These are phyloP conservation scores for Rhopilema esculentum DNA, from an alignment of 30 jellyfish, hydroid and myxozoan genomes.

Conservation along the genomic window DNA sequence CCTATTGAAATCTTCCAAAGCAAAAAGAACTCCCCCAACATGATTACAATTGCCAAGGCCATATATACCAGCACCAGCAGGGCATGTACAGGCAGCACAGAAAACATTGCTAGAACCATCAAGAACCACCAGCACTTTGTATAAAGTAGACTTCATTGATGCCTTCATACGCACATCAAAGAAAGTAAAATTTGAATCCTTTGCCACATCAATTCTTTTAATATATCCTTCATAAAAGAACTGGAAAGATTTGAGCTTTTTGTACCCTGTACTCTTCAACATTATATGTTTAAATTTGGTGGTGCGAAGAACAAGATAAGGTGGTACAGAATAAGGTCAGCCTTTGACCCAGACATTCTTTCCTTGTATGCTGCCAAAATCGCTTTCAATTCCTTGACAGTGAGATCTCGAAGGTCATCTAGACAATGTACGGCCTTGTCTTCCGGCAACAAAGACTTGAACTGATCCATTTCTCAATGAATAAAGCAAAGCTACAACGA, in stretches of 20 bases:
- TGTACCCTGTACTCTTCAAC: constrained; percentile 40
- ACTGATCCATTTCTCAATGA: constrained; percentile 16
- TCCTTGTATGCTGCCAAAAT: not conserved
- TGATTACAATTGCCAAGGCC: constrained; percentile 63
- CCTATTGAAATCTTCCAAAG: constrained; percentile 49
- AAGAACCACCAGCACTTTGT: constrained; percentile 24
- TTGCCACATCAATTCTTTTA: constrained; percentile 19
- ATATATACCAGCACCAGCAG: constrained; percentile 64
- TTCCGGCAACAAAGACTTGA: not conserved
- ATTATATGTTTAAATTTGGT: constrained; percentile 35
- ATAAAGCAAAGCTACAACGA: not conserved
- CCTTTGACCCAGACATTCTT: not conserved
- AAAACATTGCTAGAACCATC: constrained; percentile 31
- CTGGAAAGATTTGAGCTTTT: constrained; percentile 49
- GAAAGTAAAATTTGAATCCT: constrained; percentile 3
- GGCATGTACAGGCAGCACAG: constrained; percentile 73
- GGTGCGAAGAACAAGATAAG: constrained; percentile 49
- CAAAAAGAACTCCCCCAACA: constrained; percentile 62
- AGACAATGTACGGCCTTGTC: not conserved
- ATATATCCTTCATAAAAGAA: constrained; percentile 37
- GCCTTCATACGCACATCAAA: constrained; percentile 48
- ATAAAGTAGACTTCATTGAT: constrained; percentile 24
- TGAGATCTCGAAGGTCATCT: not conserved
- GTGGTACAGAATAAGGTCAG: constrained; percentile 11
- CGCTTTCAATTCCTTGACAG: not conserved